phyloP scores from a whole-genome alignment of 1,140 invertebrate genomes.

The Bicyclus anynana region DNA sequence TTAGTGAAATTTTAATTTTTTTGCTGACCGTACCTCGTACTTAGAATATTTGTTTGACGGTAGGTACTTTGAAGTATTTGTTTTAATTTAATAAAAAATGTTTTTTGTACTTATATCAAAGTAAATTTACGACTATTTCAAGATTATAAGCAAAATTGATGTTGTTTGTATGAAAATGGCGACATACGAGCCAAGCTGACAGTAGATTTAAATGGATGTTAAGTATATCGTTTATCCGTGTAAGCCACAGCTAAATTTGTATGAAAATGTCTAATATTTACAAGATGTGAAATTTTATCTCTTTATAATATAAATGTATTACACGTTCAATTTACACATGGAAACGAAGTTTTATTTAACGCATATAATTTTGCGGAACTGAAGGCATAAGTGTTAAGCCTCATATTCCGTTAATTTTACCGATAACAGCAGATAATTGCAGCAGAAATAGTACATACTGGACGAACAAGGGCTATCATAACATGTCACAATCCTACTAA shows the following conservation, averaged over 20 bases:
- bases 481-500: too few species aligned
- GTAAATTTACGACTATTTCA: conserved; percentile 5
- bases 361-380: too few species aligned
- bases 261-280: conserved; percentile 70
- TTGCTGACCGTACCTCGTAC: background rate
- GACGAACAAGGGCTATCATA: too few species aligned
- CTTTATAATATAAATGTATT: conserved; percentile 75
- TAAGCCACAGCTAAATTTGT: conserved; percentile 53
- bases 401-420: too few species aligned
- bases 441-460: too few species aligned
- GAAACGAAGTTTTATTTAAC: conserved; percentile 45
- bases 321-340: conserved; percentile 67
- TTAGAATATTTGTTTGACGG: too few species aligned
- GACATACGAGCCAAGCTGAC: conserved; percentile 10
- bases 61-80: too few species aligned
- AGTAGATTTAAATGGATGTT: conserved; percentile 37
- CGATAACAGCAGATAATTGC: too few species aligned
- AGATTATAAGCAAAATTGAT: conserved; percentile 13
- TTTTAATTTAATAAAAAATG: background rate
- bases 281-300: conserved; percentile 75
- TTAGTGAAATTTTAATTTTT: background rate
- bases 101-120: background rate
- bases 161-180: conserved; percentile 11
- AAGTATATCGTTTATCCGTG: conserved; percentile 45
- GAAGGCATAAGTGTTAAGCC: too few species aligned